Evolutionary conservation across 2,113 vertebrate genomes (phyloP), one percentile per base, ranked within the genome.

Genomic region (Polyodon spathula): DNA sequence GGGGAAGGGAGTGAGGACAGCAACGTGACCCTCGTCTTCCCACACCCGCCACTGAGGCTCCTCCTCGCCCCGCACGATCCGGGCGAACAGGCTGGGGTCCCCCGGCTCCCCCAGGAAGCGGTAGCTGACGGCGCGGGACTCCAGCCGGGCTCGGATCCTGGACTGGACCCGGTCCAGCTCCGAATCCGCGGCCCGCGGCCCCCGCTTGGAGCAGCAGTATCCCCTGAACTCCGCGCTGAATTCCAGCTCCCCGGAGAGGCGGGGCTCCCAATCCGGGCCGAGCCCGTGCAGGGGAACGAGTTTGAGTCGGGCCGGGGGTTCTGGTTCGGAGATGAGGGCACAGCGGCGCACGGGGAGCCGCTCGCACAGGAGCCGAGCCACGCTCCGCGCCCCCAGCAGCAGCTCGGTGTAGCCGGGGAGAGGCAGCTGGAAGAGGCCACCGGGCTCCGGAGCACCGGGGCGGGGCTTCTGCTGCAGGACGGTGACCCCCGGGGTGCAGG

Each of bases 41-140:
- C 86, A 88, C 7, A 88, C 76, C 55, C 86, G 73, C 86, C 86
- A 88, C 54, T 88, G 86, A 65, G 79, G 59, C 71, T 86, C 78
- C 58, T 83, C 78, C 58, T 83, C 70, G 10, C 86, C 86, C 27
- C 76, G 74, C 8, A 88, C 77, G 63, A 88, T 85, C 9, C 76
- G 78, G 14, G 79, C 76, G 64, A 87, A 87, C 6, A 88, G 67
- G 63, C 73, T 65, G 14, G 70, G 39, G 57, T 76, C 15, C 3
- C 71, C 72, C 11, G 61, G 58, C 16, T 85, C 71, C 17, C 85
- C 86, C 17, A 71, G 67, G 51, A 78, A 84, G 40, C 81, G 78
- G 71, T 77, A 83, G 67, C 75, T 78, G 14, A 73, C 64, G 1
- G 83, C 79, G 17, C 78, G 79, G 16, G 78, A 66, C 63, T 71